Percentiles rank a stretch among this genome's conserved stretches.
These are phyloP conservation scores for Agrochola circellaris DNA, from an alignment of 2,888 invertebrate species.

Conservation along the genomic window DNA sequence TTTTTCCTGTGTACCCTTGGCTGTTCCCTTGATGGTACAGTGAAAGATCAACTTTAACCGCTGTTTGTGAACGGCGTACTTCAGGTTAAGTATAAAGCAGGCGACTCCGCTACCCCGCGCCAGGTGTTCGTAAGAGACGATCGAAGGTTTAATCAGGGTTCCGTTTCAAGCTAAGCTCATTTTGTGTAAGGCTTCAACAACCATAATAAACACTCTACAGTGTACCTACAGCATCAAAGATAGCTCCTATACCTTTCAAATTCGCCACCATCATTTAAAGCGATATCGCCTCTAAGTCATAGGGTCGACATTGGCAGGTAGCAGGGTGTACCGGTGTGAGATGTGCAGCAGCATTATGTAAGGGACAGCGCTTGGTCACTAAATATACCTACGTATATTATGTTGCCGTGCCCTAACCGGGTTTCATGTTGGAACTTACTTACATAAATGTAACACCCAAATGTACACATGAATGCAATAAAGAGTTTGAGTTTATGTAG, in stretches of 20 bases:
- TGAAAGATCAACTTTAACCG: too few relatives aligned
- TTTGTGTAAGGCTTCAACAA: conserved; percentile 15
- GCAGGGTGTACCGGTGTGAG: not conserved
- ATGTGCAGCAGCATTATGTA: conserved; percentile 20
- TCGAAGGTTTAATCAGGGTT: conserved; percentile 4
- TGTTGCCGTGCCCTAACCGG: too few relatives aligned
- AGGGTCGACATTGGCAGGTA: conserved; percentile 21
- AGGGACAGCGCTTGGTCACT: conserved; percentile 2
- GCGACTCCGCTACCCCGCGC: too few relatives aligned
- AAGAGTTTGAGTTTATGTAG: too few relatives aligned
- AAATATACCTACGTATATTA: too few relatives aligned
- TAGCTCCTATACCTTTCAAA: conserved; percentile 8
- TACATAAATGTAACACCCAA: too few relatives aligned
- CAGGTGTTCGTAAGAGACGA: not conserved
- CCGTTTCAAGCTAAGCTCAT: not conserved
- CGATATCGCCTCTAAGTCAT: conserved; percentile 18
- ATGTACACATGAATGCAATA: too few relatives aligned
- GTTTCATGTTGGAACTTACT: too few relatives aligned
- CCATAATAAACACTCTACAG: not conserved
- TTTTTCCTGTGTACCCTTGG: too few relatives aligned
- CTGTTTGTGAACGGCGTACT: not conserved
- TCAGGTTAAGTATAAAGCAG: not conserved
- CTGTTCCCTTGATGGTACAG: too few relatives aligned
- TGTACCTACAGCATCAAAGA: conserved; percentile 3
- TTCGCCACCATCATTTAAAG: conserved; percentile 3